Base-by-base conservation (phyloP, 2,113 vertebrate species). In the Nanorana parkeri region DNA sequence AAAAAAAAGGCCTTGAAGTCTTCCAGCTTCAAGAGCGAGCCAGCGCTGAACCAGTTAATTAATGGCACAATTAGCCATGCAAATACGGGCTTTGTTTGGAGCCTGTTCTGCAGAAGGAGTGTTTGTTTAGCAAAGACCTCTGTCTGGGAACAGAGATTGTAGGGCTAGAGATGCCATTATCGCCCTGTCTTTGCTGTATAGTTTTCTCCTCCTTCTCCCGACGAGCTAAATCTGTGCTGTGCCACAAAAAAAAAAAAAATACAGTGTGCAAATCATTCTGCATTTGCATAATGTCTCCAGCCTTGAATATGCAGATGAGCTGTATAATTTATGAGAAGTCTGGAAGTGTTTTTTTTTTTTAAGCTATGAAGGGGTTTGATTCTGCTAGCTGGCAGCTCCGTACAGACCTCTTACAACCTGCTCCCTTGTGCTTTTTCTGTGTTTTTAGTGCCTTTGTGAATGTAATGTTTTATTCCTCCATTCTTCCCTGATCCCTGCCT, bases 241-340 rank as follows among this genome's bases (percentile, higher is more conserved):
- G 95, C 96, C 91, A 93, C 91, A 93, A 95, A 93, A 94, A 17
- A 29, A n/a, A 72, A 72, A 72, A 91, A 93, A 97, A 96, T 95
- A 94, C 95, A 97, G 98, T 97, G 96, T 97, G 96, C 94, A 97
- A 96, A 97, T 96, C 80, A 83, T 6, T 81, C 84, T 28, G 84
- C 90, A 96, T 99, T 98, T 98, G 96, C 97, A 98, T 98, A 96
- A 97, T 96, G 95, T 94, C 92, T 96, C 94, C 94, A 94, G 94
- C 94, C 94, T 94, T 88, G 93, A 89, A 96, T 96, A 99, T 98
- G 97, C 95, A 98, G 97, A 99, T 96, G 86, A 93, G 81, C 81
- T 90, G 89, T 95, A 95, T 97, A 97, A 99, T 98, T 97, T 98
- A 98, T 96, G 94, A 97, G 94, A 92, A 92, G 88, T 96, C 94